A percentile compares a stretch with the other conserved stretches of the same genome.
phyloP scores from a whole-genome alignment of 2,888 invertebrate genomes.

The Hydriomena furcata region DNA sequence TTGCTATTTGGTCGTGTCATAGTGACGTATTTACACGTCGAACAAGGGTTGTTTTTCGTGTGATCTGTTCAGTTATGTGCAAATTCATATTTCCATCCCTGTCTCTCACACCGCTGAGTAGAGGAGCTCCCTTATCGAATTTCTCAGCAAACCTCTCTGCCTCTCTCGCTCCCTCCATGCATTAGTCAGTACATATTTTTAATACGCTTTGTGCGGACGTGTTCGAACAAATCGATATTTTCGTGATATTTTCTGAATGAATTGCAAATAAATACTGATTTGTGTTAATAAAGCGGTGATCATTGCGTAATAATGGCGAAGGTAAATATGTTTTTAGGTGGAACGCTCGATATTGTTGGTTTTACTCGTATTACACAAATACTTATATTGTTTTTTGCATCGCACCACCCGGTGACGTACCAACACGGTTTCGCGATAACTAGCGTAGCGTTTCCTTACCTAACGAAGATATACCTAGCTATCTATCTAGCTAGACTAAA shows the following conservation, averaged over 20 bases:
- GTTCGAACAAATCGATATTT: conserved; percentile 35
- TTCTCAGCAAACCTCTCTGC: conserved; percentile 48
- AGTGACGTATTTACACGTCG: conserved; percentile 16
- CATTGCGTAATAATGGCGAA: conserved; percentile 63
- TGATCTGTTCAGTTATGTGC: conserved; percentile 13
- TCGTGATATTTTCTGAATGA: conserved; percentile 62
- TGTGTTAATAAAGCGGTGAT: conserved; percentile 39
- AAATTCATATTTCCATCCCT: conserved; percentile 21
- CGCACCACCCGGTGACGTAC: conserved; percentile 65
- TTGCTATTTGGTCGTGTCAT: conserved; percentile 6
- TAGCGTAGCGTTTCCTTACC: conserved; percentile 19
- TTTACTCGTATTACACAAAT: conserved; percentile 24
- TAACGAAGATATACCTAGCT: too few relatives aligned
- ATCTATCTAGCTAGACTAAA: too few relatives aligned
- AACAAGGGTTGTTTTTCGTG: conserved; percentile 30
- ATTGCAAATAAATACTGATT: conserved; percentile 51
- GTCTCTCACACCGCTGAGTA: conserved; percentile 19
- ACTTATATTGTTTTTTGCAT: conserved; percentile 45
- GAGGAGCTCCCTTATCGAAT: conserved; percentile 62
- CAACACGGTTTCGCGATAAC: conserved; percentile 33
- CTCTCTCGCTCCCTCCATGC: conserved; percentile 31
- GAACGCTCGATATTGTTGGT: conserved; percentile 20
- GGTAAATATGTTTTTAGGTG: conserved; percentile 52
- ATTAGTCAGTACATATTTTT: conserved; percentile 72
- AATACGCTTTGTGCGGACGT: conserved; percentile 59